Conservation (phyloP, 2,888 invertebrate species). For the Monoplex corrugatus region DNA sequence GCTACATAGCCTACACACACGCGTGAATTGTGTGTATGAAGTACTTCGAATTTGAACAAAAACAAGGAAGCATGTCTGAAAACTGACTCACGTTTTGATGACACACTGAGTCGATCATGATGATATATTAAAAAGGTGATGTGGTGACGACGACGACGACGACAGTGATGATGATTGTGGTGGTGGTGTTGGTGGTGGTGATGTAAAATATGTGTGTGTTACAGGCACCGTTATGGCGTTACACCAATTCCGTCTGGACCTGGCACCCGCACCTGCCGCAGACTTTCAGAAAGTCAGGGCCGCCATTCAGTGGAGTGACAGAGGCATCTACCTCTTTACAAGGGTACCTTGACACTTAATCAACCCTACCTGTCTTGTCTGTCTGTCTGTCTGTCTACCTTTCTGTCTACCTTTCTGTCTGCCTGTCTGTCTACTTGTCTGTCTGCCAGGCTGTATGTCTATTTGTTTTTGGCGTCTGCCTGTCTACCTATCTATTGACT, state of each 20-base stretch:
- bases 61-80: background rate
- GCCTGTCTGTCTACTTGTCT: background rate
- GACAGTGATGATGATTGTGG: background rate
- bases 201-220: background rate
- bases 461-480: background rate
- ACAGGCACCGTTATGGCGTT: constrained; percentile 72
- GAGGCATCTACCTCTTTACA: constrained; percentile 74
- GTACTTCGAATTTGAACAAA: background rate
- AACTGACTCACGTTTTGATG: background rate
- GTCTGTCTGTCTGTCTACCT: background rate
- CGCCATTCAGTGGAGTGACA: constrained; percentile 72
- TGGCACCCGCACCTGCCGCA: constrained; percentile 62
- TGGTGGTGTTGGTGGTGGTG: background rate
- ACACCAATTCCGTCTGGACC: constrained; percentile 67
- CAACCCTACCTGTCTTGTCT: background rate
- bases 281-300: constrained; percentile 69
- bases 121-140: no score
- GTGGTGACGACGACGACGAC: no score
- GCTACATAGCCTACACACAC: background rate
- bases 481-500: background rate
- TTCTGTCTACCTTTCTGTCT: background rate
- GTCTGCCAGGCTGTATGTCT: background rate
- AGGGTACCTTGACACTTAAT: background rate
- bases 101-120: no score
- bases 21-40: background rate